A percentile compares a stretch with the other conserved stretches of the same genome.
Conservation (phyloP, 2,888 invertebrate genomes). For the Harmothoe impar region DNA sequence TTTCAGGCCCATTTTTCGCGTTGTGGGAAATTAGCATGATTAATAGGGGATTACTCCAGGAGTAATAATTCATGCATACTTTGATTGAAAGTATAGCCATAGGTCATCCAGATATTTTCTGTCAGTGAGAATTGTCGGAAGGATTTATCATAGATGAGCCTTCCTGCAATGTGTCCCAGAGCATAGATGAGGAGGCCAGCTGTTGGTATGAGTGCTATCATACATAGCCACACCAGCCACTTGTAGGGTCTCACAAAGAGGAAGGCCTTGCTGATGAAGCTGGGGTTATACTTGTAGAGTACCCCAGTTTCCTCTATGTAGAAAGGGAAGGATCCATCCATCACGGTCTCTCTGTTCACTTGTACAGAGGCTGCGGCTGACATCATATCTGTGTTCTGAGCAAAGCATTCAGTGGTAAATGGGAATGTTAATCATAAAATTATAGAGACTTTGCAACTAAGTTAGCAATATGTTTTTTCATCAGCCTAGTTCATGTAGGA, state of each 20-base stretch:
- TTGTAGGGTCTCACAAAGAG: slow-evolving; percentile 26
- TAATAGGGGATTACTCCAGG: too few relatives aligned
- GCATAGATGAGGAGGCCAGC: background rate
- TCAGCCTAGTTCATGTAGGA: too few relatives aligned
- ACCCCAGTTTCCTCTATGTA: slow-evolving; percentile 42
- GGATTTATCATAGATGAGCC: background rate
- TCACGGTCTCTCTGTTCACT: background rate
- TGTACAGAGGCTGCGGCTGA: background rate
- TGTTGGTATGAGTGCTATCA: background rate
- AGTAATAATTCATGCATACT: background rate
- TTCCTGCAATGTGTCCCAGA: background rate
- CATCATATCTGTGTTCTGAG: background rate
- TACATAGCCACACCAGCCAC: slow-evolving; percentile 39
- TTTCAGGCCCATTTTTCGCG: too few relatives aligned
- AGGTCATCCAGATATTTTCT: background rate
- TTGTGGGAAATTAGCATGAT: too few relatives aligned
- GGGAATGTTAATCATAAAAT: too few relatives aligned
- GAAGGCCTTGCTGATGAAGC: background rate
- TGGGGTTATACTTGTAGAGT: background rate
- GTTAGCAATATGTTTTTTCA: too few relatives aligned
- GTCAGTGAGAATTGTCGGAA: background rate
- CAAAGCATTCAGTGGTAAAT: too few relatives aligned
- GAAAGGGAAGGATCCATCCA: background rate
- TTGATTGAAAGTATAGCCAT: background rate
- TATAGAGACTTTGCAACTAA: too few relatives aligned